Evolutionary conservation across 2,888 invertebrate genomes (phyloP), one percentile per base, ranked within the genome.

Genomic region (Leptinotarsa rubiginosa): DNA sequence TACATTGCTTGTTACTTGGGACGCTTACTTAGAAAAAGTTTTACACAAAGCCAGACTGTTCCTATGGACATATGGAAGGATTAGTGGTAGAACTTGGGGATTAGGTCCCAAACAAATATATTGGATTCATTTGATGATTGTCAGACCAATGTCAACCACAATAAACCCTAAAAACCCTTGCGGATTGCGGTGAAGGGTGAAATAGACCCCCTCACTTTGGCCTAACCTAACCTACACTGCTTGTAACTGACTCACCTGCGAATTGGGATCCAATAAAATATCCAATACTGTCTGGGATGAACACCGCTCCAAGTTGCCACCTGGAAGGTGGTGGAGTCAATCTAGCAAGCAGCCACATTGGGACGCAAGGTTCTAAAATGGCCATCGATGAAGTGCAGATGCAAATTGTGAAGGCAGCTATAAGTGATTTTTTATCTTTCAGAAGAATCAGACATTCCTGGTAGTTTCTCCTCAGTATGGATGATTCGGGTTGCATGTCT

Each of bases 241-340:
- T 0, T 10, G 12, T 41, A 41, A 10, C 41, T 41, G 41, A 18
- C 22, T 71, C 81, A 87, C 95, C 95, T 83, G 95, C 93, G 81
- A 92, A 92, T 86, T 95, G 95, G 0, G 95, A 95, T 41, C 95
- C 96, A 56, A 96, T 87, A 76, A 96, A 90, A 84, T 96, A 96
- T 0, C 96, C 96, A 49, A 96, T 83, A 81, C 95, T 96, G 86
- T 96, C 96, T 0, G 96, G 96, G 76, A 96, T 92, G 83, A 96
- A 96, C 5, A 95, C 94, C 0, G 94, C 92, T 3, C 96, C 96
- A 83, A 93, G 86, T 84, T 94, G 93, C 94, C 94, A 94, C 83
- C 90, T 91, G 87, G 92, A 84, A 1, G 93, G 92, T 88, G 91
- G 85, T 1, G 93, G 92, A 79, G 92, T 89, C 78, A 94, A 89